Percentiles rank a stretch among this genome's conserved stretches.
Evolutionary conservation across 2,113 vertebrate genomes (phyloP).

Genomic region (Strigops habroptila): DNA sequence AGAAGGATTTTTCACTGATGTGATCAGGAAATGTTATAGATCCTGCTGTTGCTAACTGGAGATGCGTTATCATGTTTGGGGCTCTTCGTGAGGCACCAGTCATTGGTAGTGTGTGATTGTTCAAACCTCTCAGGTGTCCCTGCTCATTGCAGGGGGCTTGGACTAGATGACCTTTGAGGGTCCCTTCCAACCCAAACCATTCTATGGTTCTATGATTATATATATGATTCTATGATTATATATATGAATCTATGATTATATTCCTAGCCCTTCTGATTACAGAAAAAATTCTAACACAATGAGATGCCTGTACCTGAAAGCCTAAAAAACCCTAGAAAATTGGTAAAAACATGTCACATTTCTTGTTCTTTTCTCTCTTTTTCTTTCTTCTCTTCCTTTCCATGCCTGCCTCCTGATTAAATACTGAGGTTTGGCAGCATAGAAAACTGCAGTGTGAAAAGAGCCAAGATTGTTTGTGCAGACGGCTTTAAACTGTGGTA

Average conservation of each 20-base stretch:
- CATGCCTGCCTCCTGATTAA: background rate
- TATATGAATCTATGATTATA: background rate
- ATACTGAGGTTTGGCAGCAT: background rate
- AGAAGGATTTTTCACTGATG: background rate
- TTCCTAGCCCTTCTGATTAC: background rate
- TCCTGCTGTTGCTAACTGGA: background rate
- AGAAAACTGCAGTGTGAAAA: background rate
- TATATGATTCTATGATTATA: background rate
- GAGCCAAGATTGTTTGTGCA: background rate
- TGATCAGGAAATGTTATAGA: background rate
- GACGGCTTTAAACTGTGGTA: background rate
- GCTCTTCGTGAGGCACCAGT: background rate
- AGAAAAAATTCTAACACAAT: background rate
- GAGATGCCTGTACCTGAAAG: background rate
- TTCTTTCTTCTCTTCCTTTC: background rate
- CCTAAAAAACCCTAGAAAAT: background rate
- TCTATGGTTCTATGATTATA: background rate
- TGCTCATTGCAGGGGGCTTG: background rate
- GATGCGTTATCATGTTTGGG: background rate
- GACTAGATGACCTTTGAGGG: background rate
- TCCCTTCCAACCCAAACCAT: background rate
- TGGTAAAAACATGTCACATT: rapidly evolving
- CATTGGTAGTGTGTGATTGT: background rate
- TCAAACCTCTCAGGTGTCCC: background rate
- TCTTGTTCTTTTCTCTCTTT: background rate